These are phyloP conservation scores for Penaeus chinensis DNA, from an alignment of 1,140 invertebrate genomes.

Conservation along the genomic window DNA sequence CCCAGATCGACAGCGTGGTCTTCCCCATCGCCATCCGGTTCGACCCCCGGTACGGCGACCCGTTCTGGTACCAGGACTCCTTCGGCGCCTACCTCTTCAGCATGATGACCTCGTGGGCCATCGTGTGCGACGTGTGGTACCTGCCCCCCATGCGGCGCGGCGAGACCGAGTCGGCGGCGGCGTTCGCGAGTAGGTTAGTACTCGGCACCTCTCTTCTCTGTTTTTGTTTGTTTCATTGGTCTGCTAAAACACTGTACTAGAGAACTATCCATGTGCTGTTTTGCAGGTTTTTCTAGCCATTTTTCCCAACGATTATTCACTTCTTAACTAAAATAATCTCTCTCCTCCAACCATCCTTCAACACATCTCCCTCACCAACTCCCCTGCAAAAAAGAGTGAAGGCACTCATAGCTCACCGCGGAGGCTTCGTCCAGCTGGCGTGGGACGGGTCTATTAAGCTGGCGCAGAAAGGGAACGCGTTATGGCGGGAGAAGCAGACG, in stretches of 20 bases:
- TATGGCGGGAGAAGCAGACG: background rate
- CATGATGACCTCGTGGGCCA: conserved; percentile 99
- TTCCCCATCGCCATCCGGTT: conserved; percentile 92
- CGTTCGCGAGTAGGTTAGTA: conserved; percentile 83
- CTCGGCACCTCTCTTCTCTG: too few relatives aligned
- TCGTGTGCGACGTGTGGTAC: conserved; percentile 99
- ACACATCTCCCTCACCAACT: too few relatives aligned
- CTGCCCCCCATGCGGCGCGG: conserved; percentile 89
- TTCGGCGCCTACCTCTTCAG: conserved; percentile 95
- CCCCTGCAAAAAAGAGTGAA: conserved; percentile 5
- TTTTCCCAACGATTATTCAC: too few relatives aligned
- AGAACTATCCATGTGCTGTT: too few relatives aligned
- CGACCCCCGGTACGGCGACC: conserved; percentile 96
- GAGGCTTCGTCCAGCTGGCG: conserved; percentile 38
- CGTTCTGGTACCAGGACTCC: conserved; percentile 95
- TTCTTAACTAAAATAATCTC: too few relatives aligned
- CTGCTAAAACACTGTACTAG: too few relatives aligned
- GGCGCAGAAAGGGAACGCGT: background rate
- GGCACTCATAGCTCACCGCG: conserved; percentile 28
- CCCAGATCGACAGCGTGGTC: conserved; percentile 71
- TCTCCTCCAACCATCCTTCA: too few relatives aligned
- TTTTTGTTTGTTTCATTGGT: too few relatives aligned
- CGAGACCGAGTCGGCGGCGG: conserved; percentile 84
- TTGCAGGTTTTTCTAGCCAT: too few relatives aligned
- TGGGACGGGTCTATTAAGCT: conserved; percentile 43